Evolutionary conservation across 2,888 invertebrate species (phyloP).

Genomic region (Drosophila helvetica): DNA sequence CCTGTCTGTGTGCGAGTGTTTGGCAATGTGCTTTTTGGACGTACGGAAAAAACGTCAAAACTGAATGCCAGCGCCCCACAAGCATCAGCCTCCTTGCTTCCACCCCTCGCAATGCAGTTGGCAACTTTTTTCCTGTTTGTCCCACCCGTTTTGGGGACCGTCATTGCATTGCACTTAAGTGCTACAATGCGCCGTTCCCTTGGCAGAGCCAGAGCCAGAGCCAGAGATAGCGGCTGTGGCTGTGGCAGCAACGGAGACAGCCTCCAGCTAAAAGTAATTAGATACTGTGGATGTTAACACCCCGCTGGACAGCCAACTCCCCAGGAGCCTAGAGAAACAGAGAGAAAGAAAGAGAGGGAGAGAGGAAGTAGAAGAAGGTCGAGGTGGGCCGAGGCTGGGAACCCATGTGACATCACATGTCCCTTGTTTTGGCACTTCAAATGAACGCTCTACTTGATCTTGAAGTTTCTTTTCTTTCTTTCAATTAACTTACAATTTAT

Average conservation of each 20-base stretch:
- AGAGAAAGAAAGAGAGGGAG: not conserved
- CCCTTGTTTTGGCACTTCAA: constrained; percentile 8
- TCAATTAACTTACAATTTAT: not conserved
- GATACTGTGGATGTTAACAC: constrained; percentile 62
- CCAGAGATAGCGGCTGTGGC: constrained; percentile 8
- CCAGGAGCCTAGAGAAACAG: not conserved
- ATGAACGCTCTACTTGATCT: constrained; percentile 21
- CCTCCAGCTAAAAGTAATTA: constrained; percentile 74
- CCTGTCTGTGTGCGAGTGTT: constrained; percentile 3
- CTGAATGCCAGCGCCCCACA: constrained; percentile 49
- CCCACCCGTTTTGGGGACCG: constrained; percentile 33
- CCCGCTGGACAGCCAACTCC: constrained; percentile 26
- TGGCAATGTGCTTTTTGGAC: constrained; percentile 50
- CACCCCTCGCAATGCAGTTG: not conserved
- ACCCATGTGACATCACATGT: constrained; percentile 5
- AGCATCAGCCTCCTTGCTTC: constrained; percentile 5
- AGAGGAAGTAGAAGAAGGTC: not conserved
- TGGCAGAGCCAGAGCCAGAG: constrained; percentile 42
- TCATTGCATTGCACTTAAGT: constrained; percentile 67
- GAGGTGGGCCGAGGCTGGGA: constrained; percentile 9
- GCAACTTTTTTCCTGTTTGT: constrained; percentile 17
- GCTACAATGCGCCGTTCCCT: constrained; percentile 61
- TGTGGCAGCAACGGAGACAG: constrained; percentile 29
- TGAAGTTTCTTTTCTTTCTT: not conserved
- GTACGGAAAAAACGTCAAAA: constrained; percentile 59